phyloP scores from a whole-genome alignment of 2,113 vertebrate species.

The Cariama cristata region DNA sequence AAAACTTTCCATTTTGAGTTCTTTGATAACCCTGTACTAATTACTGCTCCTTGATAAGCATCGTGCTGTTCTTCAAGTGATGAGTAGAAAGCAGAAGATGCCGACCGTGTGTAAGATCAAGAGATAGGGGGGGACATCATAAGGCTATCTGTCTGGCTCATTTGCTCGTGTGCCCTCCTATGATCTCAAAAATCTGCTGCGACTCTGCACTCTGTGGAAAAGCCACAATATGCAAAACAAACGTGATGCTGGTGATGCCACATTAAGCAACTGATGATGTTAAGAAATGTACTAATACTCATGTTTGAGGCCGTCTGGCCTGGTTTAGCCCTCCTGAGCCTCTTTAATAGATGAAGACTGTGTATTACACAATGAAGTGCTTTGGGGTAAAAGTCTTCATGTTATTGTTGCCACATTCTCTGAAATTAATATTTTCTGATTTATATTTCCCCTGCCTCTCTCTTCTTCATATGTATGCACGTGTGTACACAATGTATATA shows the following conservation, averaged over 20 bases:
- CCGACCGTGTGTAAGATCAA: neutral
- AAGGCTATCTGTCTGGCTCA: neutral
- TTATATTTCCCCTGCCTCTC: neutral
- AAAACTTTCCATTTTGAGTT: neutral
- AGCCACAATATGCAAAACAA: conserved; percentile 23
- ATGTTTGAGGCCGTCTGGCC: neutral
- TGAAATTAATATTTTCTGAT: neutral
- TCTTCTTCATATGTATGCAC: neutral
- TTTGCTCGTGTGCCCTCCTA: neutral
- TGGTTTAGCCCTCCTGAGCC: conserved; percentile 29
- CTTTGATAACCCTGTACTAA: neutral
- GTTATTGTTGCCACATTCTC: neutral
- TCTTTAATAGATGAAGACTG: neutral
- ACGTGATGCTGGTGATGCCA: conserved; percentile 22
- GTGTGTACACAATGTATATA: neutral
- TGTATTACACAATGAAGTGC: neutral
- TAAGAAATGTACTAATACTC: conserved; percentile 41
- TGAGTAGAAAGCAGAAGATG: neutral
- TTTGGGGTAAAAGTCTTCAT: neutral
- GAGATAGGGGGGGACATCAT: neutral
- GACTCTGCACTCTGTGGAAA: neutral
- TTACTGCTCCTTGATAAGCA: neutral
- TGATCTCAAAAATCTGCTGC: conserved; percentile 27
- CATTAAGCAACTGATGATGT: conserved; percentile 63
- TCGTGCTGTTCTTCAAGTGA: neutral